Percentiles rank a stretch among this genome's conserved stretches.
Conservation (phyloP, 2,113 vertebrate genomes). For the Chaetorhynchus papuensis region DNA sequence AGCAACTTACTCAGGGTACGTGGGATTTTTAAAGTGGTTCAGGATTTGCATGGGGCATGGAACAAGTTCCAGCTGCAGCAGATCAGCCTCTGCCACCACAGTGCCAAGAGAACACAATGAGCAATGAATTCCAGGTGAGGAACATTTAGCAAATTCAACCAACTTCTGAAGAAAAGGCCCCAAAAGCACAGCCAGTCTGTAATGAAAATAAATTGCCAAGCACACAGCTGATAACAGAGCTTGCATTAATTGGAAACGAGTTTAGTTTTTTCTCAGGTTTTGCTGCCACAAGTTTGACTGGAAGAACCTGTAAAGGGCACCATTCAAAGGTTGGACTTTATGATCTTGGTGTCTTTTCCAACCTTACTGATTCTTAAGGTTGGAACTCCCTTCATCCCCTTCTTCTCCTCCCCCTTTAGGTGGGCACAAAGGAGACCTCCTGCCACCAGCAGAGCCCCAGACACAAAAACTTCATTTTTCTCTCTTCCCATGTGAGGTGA, state of each 20-base stretch:
- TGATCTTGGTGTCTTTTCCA: not conserved
- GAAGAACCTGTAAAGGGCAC: fast-evolving
- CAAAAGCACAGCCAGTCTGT: not conserved
- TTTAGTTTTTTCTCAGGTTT: not conserved
- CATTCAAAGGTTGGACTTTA: fast-evolving
- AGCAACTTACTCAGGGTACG: not conserved
- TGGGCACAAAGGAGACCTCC: not conserved
- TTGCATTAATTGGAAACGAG: not conserved
- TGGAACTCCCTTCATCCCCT: not conserved
- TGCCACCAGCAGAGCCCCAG: not conserved
- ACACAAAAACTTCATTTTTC: not conserved
- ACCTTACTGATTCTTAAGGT: too few species aligned
- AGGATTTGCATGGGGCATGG: too few species aligned
- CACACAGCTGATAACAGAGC: not conserved
- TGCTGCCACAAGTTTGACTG: too few species aligned
- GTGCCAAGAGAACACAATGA: not conserved
- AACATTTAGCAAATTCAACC: not conserved
- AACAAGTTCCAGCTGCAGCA: not conserved
- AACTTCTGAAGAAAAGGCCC: fast-evolving
- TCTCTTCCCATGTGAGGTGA: fast-evolving
- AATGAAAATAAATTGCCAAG: not conserved
- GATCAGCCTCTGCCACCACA: not conserved
- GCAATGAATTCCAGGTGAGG: not conserved
- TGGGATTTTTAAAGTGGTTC: not conserved
- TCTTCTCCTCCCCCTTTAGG: not conserved